Base-by-base conservation (phyloP, 2,888 invertebrate species). In the Gortyna flavago region DNA sequence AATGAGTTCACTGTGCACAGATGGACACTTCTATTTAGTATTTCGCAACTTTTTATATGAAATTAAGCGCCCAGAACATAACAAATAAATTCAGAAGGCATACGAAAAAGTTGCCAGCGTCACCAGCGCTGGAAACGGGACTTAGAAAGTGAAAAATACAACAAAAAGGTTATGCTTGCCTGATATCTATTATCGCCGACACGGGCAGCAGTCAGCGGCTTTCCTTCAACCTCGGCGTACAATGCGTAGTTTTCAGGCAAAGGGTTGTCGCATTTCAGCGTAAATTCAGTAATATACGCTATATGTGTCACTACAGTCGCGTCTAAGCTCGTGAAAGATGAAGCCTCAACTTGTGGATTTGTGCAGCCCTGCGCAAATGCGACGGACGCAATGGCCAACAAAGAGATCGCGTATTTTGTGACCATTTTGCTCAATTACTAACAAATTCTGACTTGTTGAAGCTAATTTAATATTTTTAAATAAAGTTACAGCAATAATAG, bases 251-350 rank as follows among this genome's bases (percentile, higher is more conserved):
- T 97, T 83, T 97, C 97, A 78, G 97, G 96, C 88, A 97, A 88
- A 6, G 97, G 95, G 87, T 98, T 97, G 87, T 97, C 97, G 92
- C 99, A 99, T 92, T 98, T 98, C 65, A 99, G 96, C 18, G 98
- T 97, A 95, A 99, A 99, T 95, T 99, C 99, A 25, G 98, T 98
- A 89, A 99, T 98, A 94, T 98, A 99, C 0, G 99, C 99, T 87
- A 99, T 98, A 93, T 97, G 98, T 85, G 98, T 98, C 21, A 99
- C 98, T 82, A 99, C 97, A 69, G 99, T 99, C 0, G 99, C 99
- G 97, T 99, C 99, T 93, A 98, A 97, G 32, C 99, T 99, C 68
- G 99, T 99, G 95, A 99, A 99, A 0, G 98, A 97, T 73, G 97
- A 97, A n/a, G 98, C 97, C 78, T 97, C 97, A 21, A 98, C 97